Base-by-base conservation (phyloP, 2,888 invertebrate genomes). In the Hydroisotoma schaefferi region DNA sequence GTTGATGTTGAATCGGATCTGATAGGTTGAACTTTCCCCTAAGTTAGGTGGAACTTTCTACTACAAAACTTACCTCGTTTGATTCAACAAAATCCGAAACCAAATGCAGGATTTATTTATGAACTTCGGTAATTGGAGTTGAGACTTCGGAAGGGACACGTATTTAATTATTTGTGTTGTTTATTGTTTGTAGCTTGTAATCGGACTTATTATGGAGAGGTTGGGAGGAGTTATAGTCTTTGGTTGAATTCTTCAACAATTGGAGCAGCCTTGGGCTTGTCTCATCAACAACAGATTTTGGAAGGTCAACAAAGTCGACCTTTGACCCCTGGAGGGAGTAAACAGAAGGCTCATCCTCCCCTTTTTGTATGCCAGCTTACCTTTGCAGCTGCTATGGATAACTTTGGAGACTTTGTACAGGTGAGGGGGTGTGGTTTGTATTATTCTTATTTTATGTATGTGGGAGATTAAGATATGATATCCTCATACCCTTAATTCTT, bases 321-420 rank as follows among this genome's bases (percentile, higher is more conserved):
- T 10, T 4, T 8, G 23, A 23, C 18, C 25, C 6, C 18, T 12
- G 49, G 4, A 28, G 23, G n/a, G 12, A 5, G 4, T 6, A 6
- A 27, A 29, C 8, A 43, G 20, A 10, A 10, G 12, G 5, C 8
- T n/a, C 47, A 90, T 75, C 84, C 87, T 75, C 86, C 91, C 73
- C 92, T 92, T 22, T 93, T 90, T 78, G 84, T 90, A 71, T 93
- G 93, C 78, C 84, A 87, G 71, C 83, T 94, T 69, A 92, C 90
- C 61, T 90, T 93, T 76, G 87, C 86, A 18, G 92, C 93, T 26
- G 87, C 85, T 53, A 90, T 90, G 6, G 88, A 85, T 4, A 82
- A 86, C 68, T 86, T 87, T 73, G 91, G 91, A n/a, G 90, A 91
- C 76, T 82, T 91, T 66, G 85, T 91, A 48, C 90, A 91, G 86